Evolutionary conservation across 2,797 vertebrate genomes (phyloP).

Genomic region (Sarcophilus harrisii): DNA sequence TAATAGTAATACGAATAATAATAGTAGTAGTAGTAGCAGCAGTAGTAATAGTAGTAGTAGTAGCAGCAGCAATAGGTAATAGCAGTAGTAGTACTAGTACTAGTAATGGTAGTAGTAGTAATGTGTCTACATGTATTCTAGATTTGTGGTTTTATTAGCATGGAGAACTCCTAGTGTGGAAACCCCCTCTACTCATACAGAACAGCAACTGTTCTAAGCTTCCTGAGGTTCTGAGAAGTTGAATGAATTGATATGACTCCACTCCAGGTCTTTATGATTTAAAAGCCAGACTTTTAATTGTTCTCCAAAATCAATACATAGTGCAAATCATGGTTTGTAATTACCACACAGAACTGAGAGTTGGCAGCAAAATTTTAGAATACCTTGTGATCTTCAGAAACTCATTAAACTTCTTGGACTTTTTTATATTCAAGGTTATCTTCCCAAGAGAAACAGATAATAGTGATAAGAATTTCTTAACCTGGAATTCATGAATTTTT

Average conservation of each 20-base stretch:
- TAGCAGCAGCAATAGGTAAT: too few species aligned
- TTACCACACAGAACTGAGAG: background rate
- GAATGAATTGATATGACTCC: background rate
- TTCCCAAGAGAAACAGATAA: conserved; percentile 34
- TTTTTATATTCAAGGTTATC: conserved; percentile 41
- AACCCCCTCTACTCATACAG: background rate
- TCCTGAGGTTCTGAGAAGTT: background rate
- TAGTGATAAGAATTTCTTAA: background rate
- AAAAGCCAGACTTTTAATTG: background rate
- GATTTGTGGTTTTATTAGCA: background rate
- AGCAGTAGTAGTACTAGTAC: too few species aligned
- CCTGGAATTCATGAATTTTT: background rate
- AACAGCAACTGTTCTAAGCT: background rate
- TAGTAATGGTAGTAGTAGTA: too few species aligned
- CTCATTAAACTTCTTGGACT: conserved; percentile 38
- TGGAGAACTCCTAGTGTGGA: background rate
- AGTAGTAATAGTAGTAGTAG: too few species aligned
- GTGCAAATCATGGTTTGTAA: background rate
- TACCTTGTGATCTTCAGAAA: conserved; percentile 20
- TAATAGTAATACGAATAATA: too few species aligned
- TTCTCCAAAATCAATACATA: background rate
- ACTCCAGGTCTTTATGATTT: background rate
- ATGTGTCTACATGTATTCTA: background rate
- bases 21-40: too few species aligned
- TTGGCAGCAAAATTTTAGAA: conserved; percentile 34